phyloP scores from a whole-genome alignment of 2,797 vertebrate species.

The Avahi laniger region DNA sequence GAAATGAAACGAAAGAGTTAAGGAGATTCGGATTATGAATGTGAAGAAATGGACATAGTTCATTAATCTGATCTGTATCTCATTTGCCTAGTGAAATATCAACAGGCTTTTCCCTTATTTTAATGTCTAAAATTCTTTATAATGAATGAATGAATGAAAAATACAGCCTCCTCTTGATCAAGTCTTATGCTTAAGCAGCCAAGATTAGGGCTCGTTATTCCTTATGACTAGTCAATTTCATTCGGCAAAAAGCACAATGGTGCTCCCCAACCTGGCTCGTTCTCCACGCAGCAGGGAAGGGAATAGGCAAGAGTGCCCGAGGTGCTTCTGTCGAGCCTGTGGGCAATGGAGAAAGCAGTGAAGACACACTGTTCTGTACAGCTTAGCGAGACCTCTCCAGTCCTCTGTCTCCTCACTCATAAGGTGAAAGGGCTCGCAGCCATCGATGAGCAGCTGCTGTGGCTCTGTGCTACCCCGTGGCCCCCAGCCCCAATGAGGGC shows the following conservation, averaged over 20 bases:
- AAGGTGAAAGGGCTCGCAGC: neutral
- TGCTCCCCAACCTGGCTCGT: too few relatives aligned
- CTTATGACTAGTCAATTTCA: neutral
- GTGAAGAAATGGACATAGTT: slow-evolving; percentile 34
- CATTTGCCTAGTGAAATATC: neutral
- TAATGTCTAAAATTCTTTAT: neutral
- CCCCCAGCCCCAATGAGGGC: too few relatives aligned
- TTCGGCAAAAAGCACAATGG: neutral
- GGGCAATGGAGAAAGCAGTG: neutral
- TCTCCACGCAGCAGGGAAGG: neutral
- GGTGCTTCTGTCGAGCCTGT: neutral
- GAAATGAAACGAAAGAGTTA: slow-evolving; percentile 29
- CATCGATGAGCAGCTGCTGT: neutral
- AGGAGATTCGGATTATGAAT: neutral
- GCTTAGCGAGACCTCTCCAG: neutral
- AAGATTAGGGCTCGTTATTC: neutral
- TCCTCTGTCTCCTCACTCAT: neutral
- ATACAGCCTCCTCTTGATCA: neutral
- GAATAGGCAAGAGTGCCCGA: neutral
- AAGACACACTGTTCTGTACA: neutral
- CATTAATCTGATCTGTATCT: slow-evolving; percentile 38
- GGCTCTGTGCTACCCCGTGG: neutral
- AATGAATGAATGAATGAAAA: slow-evolving; percentile 22
- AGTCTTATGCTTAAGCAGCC: neutral
- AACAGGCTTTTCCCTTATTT: neutral